phyloP scores from a whole-genome alignment of 2,797 vertebrate species.

The Diplodus sargus region DNA sequence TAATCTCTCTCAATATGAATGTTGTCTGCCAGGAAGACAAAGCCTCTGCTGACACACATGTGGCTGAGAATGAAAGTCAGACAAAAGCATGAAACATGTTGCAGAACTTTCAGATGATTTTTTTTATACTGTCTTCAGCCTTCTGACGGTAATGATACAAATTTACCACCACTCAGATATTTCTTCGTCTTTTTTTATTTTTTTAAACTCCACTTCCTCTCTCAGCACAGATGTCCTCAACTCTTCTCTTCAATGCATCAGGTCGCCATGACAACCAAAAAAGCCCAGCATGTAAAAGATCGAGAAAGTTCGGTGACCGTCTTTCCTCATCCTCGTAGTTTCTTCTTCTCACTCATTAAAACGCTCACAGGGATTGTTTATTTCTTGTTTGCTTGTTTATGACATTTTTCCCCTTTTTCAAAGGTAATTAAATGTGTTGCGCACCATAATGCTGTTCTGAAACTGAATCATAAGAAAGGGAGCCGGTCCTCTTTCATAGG shows the following conservation, averaged over 20 bases:
- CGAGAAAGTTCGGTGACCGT: neutral
- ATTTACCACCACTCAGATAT: neutral
- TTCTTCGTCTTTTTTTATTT: no score
- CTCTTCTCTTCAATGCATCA: slow-evolving; percentile 11
- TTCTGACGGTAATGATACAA: neutral
- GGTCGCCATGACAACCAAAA: slow-evolving; percentile 45
- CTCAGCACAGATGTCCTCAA: neutral
- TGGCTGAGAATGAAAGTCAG: neutral
- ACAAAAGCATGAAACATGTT: neutral
- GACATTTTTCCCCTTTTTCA: neutral
- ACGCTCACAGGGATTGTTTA: neutral
- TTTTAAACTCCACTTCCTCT: neutral
- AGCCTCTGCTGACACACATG: neutral
- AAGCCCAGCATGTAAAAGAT: slow-evolving; percentile 5
- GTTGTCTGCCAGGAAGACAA: neutral
- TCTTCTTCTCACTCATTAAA: neutral
- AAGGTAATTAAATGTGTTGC: neutral
- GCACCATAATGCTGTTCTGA: no score
- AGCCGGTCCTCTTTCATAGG: no score
- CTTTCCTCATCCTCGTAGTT: neutral
- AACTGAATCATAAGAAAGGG: no score
- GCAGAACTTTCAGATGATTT: neutral
- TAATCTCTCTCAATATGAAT: neutral
- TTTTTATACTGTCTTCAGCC: neutral
- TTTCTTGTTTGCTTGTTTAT: neutral